Evolutionary conservation across 2,888 invertebrate genomes (phyloP).

Genomic region (Stenolophus ochropezus): DNA sequence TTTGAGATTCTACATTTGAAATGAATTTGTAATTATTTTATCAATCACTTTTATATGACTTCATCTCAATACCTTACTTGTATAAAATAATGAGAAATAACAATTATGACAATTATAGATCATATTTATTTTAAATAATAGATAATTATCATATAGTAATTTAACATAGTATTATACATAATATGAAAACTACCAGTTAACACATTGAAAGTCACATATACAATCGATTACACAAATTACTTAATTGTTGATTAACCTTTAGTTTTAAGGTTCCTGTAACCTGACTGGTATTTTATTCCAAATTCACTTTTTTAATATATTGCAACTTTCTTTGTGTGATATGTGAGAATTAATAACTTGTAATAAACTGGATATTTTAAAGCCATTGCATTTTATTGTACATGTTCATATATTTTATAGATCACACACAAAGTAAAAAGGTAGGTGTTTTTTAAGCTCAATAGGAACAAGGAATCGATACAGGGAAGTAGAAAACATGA

Average conservation of each 20-base stretch:
- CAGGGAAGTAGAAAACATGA: too few species aligned
- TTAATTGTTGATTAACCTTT: constrained; percentile 10
- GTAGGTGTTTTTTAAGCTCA: not conserved
- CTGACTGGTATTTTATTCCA: constrained; percentile 21
- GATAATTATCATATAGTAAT: constrained; percentile 50
- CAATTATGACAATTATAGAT: constrained; percentile 47
- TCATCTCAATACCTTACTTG: constrained; percentile 31
- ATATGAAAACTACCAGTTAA: constrained; percentile 47
- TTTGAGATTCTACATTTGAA: constrained; percentile 39
- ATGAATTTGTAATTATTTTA: constrained; percentile 37
- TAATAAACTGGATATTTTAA: constrained; percentile 46
- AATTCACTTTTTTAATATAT: constrained; percentile 37
- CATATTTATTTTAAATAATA: constrained; percentile 55
- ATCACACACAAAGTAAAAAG: not conserved
- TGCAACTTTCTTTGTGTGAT: constrained; percentile 45
- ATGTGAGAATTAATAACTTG: constrained; percentile 36
- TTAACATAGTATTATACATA: constrained; percentile 50
- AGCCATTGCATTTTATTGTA: not conserved
- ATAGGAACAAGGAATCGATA: not conserved
- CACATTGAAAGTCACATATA: constrained; percentile 9
- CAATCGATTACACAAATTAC: constrained; percentile 25
- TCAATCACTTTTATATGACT: constrained; percentile 41
- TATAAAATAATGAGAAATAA: constrained; percentile 46
- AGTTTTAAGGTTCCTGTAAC: constrained; percentile 6
- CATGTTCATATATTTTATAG: not conserved